These are phyloP conservation scores for Eolophus roseicapilla DNA, from an alignment of 2,113 vertebrate species.

Conservation along the genomic window DNA sequence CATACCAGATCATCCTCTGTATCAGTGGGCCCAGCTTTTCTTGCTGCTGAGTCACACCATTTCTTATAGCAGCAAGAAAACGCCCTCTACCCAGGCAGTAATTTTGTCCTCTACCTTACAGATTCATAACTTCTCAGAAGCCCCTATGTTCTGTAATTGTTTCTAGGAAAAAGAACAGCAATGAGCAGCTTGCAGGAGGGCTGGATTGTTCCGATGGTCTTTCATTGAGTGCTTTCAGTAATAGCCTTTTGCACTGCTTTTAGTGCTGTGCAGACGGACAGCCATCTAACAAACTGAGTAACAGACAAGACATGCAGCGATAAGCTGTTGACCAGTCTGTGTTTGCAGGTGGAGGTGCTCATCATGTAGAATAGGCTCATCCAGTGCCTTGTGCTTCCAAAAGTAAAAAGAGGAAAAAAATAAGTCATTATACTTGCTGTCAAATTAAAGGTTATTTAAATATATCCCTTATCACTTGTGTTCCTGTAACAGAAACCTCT, in stretches of 20 bases:
- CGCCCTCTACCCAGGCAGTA: not conserved
- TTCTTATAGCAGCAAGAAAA: not conserved
- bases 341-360: not conserved
- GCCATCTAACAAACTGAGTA: rapidly evolving
- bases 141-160: not conserved
- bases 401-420: not conserved
- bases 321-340: not conserved
- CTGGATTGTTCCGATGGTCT: not conserved
- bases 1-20: not conserved
- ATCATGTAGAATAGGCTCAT: not conserved
- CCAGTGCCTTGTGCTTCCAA: not conserved
- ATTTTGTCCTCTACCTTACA: not conserved
- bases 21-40: not conserved
- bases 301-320: rapidly evolving
- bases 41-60: not conserved
- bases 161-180: not conserved
- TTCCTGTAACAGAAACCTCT: not conserved
- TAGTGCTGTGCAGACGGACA: not conserved
- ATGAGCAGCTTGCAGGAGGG: not conserved
- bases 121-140: not conserved
- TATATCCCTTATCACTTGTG: not conserved
- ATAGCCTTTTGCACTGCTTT: not conserved
- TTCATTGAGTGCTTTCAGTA: not conserved
- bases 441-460: not conserved
- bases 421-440: not conserved